These are phyloP conservation scores for Drosophila pegasa DNA, from an alignment of 2,888 invertebrate species.

Conservation along the genomic window DNA sequence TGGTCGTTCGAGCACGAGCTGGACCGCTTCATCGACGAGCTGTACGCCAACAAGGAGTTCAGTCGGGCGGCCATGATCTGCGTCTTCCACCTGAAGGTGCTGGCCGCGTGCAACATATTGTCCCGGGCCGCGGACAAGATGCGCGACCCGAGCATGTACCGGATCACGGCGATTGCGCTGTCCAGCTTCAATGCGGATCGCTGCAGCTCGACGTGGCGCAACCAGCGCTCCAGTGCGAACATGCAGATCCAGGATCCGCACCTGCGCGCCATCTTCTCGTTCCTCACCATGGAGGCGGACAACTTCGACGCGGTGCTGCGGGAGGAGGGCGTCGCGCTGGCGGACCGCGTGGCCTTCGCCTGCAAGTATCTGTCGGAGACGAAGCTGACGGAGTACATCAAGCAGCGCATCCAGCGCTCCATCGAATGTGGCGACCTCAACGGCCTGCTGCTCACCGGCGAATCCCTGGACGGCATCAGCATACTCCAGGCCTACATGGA, in stretches of 20 bases:
- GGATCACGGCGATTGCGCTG: conserved; percentile 90
- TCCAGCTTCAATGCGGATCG: conserved; percentile 95
- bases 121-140: conserved; percentile 88
- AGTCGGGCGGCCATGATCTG: conserved; percentile 96
- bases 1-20: conserved; percentile 94
- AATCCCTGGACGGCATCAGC: conserved; percentile 90
- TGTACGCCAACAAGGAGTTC: conserved; percentile 90
- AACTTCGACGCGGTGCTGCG: conserved; percentile 92
- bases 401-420: conserved; percentile 89
- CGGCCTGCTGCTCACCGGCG: conserved; percentile 94
- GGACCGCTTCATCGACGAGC: conserved; percentile 87
- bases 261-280: conserved; percentile 95
- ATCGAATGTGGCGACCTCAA: conserved; percentile 92
- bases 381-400: conserved; percentile 92
- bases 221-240: conserved; percentile 90
- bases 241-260: conserved; percentile 94
- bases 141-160: conserved; percentile 82
- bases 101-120: conserved; percentile 93
- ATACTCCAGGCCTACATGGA: conserved; percentile 91
- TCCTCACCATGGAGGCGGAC: conserved; percentile 92
- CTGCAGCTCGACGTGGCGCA: conserved; percentile 90
- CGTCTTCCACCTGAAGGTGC: conserved; percentile 94
- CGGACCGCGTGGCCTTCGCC: conserved; percentile 96
- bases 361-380: conserved; percentile 93
- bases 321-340: conserved; percentile 93